Evolutionary conservation across 2,797 vertebrate genomes (phyloP).

Genomic region (Mus caroli): DNA sequence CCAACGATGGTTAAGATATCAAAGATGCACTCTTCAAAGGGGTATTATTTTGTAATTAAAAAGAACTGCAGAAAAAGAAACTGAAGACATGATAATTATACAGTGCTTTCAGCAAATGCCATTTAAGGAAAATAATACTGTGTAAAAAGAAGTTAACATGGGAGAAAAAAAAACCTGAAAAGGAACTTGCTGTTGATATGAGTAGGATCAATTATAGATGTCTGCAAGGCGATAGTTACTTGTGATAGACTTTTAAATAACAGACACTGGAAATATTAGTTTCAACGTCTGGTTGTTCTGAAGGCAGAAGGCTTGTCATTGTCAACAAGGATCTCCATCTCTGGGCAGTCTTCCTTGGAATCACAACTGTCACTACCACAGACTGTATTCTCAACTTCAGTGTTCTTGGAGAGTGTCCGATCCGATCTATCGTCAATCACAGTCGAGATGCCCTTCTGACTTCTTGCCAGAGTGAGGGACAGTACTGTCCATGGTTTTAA

Average conservation of each 20-base stretch:
- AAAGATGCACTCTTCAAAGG: constrained; percentile 87
- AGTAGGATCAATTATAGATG: constrained; percentile 80
- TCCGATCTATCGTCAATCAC: not conserved
- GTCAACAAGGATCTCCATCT: not conserved
- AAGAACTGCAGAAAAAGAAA: constrained; percentile 86
- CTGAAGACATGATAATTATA: constrained; percentile 85
- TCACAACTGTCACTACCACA: not conserved
- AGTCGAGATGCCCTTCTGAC: not conserved
- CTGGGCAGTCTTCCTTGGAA: not conserved
- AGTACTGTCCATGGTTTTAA: constrained; percentile 50
- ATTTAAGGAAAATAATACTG: constrained; percentile 86
- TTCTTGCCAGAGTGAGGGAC: not conserved
- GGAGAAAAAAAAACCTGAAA: constrained; percentile 72
- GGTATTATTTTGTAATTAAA: constrained; percentile 89
- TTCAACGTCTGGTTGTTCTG: constrained; percentile 61
- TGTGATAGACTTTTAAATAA: constrained; percentile 78
- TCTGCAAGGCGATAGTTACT: constrained; percentile 74
- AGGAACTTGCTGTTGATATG: constrained; percentile 79
- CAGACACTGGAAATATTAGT: constrained; percentile 74
- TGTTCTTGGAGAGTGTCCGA: constrained; percentile 6
- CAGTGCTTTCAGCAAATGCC: constrained; percentile 82
- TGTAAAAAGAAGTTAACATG: constrained; percentile 79
- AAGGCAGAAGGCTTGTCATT: not conserved
- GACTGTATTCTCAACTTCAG: not conserved
- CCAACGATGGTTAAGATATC: constrained; percentile 86